phyloP scores from a whole-genome alignment of 2,797 vertebrate genomes.

The Molossus alvarezi region DNA sequence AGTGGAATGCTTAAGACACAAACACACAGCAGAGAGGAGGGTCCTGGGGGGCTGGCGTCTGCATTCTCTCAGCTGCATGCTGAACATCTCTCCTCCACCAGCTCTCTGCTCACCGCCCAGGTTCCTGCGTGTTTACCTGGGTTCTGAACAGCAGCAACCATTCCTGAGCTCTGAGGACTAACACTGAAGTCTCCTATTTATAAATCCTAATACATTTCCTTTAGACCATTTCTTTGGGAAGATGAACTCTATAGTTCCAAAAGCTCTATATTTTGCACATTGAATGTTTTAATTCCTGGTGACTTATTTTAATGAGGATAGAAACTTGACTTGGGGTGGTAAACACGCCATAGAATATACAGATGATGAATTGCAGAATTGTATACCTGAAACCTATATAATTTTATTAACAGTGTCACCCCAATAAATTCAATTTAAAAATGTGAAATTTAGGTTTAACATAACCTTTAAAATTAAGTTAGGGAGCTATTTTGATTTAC shows the following conservation, averaged over 20 bases:
- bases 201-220: neutral
- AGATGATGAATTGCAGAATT: neutral
- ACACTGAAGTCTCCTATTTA: neutral
- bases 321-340: neutral
- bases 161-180: neutral
- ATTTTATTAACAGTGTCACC: neutral
- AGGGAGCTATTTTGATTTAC: neutral
- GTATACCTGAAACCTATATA: neutral
- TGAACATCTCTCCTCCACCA: neutral
- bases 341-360: neutral
- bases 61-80: fast-evolving
- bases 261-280: neutral
- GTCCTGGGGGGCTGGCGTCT: neutral
- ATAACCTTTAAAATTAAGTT: neutral
- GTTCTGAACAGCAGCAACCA: neutral
- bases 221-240: neutral
- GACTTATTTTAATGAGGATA: neutral
- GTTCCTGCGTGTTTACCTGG: neutral
- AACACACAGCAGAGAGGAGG: too few species aligned
- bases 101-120: neutral
- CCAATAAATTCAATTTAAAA: neutral
- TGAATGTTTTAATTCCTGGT: neutral
- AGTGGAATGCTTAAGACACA: neutral
- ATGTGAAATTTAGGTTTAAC: neutral
- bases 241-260: neutral